Evolutionary conservation across 2,888 invertebrate species (phyloP).

Genomic region (Polyommatus iphigenia): DNA sequence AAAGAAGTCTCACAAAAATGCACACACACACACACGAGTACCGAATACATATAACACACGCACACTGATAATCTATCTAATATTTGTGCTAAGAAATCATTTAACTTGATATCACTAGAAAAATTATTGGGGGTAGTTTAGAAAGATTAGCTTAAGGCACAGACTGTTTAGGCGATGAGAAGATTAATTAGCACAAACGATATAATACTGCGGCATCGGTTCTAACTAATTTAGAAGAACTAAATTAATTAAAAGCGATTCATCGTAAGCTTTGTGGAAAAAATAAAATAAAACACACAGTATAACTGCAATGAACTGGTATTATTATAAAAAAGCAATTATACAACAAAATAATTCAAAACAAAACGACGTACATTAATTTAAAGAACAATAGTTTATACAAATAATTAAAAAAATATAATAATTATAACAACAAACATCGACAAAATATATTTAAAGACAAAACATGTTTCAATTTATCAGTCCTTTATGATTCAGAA

Average conservation of each 20-base stretch:
- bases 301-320: slow-evolving; percentile 87
- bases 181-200: slow-evolving; percentile 71
- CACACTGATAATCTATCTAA: slow-evolving; percentile 53
- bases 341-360: slow-evolving; percentile 88
- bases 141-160: slow-evolving; percentile 45
- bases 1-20: slow-evolving; percentile 56
- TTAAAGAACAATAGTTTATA: slow-evolving; percentile 87
- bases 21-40: slow-evolving; percentile 59
- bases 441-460: slow-evolving; percentile 81
- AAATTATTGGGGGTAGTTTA: slow-evolving; percentile 34
- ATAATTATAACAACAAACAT: slow-evolving; percentile 82
- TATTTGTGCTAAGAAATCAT: slow-evolving; percentile 65
- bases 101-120: slow-evolving; percentile 25
- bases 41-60: slow-evolving; percentile 48
- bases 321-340: slow-evolving; percentile 87
- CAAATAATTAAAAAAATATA: slow-evolving; percentile 84
- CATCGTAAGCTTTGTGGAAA: slow-evolving; percentile 53
- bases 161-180: slow-evolving; percentile 42
- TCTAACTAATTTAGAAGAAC: slow-evolving; percentile 51
- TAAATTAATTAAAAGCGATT: slow-evolving; percentile 54
- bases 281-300: slow-evolving; percentile 81
- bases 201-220: slow-evolving; percentile 50
- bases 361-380: slow-evolving; percentile 89
- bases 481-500: slow-evolving; percentile 76
- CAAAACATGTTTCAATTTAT: slow-evolving; percentile 78